Conservation (phyloP, 2,113 vertebrate species). For the Odontesthes bonariensis region DNA sequence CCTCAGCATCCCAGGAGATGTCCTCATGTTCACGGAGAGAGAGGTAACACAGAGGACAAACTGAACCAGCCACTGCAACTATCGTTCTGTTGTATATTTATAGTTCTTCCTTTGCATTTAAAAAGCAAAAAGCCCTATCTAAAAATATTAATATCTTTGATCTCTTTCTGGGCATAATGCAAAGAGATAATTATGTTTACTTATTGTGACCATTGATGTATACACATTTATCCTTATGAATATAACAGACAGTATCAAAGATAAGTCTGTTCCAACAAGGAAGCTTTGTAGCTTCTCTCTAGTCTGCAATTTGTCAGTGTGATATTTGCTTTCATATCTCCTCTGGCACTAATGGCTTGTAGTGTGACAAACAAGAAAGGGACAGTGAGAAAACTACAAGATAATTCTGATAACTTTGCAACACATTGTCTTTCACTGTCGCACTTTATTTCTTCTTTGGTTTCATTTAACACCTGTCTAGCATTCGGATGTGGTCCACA, state of each 20-base stretch:
- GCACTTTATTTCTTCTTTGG: not conserved
- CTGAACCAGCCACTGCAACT: conserved; percentile 45
- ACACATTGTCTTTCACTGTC: not conserved
- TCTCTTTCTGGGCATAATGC: conserved; percentile 65
- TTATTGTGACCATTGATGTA: conserved; percentile 67
- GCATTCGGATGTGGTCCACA: conserved; percentile 37
- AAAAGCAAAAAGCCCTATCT: conserved; percentile 71
- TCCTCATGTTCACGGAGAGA: conserved; percentile 68
- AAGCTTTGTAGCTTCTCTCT: conserved; percentile 60
- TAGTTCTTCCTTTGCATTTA: conserved; percentile 68
- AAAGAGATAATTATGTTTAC: conserved; percentile 75
- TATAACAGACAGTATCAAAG: conserved; percentile 72
- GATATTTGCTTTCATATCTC: conserved; percentile 73
- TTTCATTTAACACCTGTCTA: not conserved
- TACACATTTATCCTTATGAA: conserved; percentile 62
- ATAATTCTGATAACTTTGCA: not conserved
- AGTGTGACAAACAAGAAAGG: conserved; percentile 42
- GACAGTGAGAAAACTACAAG: conserved; percentile 3
- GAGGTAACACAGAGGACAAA: conserved; percentile 79
- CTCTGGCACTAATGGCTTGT: conserved; percentile 36
- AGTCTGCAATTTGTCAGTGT: conserved; percentile 72
- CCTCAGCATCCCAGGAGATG: conserved; percentile 74
- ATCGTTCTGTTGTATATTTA: conserved; percentile 77
- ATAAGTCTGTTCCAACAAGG: conserved; percentile 66
- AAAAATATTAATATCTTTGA: conserved; percentile 69